phyloP scores from a whole-genome alignment of 2,888 invertebrate species.

The Leptogaster cylindrica region DNA sequence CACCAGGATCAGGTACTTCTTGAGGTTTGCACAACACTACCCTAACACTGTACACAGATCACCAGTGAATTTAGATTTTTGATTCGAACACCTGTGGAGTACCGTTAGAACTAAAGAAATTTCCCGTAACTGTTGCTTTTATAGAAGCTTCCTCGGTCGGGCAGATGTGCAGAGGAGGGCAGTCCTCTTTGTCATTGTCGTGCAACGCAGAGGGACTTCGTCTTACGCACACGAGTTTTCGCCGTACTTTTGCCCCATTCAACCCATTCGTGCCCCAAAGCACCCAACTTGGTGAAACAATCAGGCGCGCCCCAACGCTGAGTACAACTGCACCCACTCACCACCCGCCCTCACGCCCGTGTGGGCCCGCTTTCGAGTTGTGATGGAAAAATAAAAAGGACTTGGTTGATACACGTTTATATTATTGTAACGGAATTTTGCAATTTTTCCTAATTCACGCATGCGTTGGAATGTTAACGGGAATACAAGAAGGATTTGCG shows the following conservation, averaged over 20 bases:
- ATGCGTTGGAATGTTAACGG: too few relatives aligned
- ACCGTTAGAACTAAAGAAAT: conserved; percentile 49
- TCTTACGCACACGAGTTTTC: conserved; percentile 21
- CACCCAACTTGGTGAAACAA: background rate
- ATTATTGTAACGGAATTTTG: too few relatives aligned
- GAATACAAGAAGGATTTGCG: too few relatives aligned
- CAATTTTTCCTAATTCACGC: too few relatives aligned
- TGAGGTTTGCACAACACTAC: background rate
- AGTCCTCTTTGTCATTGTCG: background rate
- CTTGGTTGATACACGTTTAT: too few relatives aligned
- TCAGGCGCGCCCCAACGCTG: background rate
- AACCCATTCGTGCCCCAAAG: too few relatives aligned
- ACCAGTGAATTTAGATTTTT: background rate
- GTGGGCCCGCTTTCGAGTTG: background rate
- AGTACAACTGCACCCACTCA: too few relatives aligned
- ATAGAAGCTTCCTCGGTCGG: conserved; percentile 47
- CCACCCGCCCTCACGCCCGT: background rate
- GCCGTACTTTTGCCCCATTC: conserved; percentile 3
- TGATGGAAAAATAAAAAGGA: too few relatives aligned
- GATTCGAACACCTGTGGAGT: conserved; percentile 50
- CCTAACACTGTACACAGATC: background rate
- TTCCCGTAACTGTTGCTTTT: conserved; percentile 47
- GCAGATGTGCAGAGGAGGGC: conserved; percentile 23
- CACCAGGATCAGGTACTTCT: too few relatives aligned
- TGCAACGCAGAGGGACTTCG: background rate